phyloP scores from a whole-genome alignment of 2,113 vertebrate species.

The Vulpes lagopus region DNA sequence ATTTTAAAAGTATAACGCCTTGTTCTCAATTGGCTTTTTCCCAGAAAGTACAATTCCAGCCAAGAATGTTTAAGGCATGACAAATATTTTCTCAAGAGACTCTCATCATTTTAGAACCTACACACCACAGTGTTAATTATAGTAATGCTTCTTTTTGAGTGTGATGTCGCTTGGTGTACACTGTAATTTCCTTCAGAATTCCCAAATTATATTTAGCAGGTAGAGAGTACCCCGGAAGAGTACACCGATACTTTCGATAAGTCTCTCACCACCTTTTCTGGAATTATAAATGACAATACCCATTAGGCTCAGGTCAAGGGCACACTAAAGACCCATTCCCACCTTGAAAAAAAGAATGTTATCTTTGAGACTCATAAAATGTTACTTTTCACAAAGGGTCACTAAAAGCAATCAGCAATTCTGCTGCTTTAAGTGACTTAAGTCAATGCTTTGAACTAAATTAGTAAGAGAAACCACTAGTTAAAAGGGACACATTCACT shows the following conservation, averaged over 20 bases:
- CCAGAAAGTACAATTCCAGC: background rate
- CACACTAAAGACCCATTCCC: background rate
- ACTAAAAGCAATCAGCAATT: constrained; percentile 49
- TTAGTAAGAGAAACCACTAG: background rate
- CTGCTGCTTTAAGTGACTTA: constrained; percentile 23
- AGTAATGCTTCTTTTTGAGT: background rate
- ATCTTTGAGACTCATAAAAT: constrained; percentile 13
- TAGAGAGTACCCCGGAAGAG: background rate
- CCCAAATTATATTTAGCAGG: background rate
- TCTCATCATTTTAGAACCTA: background rate
- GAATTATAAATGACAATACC: background rate
- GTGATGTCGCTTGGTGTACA: background rate
- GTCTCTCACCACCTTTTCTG: background rate
- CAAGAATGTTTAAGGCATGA: background rate
- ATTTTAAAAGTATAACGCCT: constrained; percentile 14
- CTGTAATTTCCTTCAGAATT: background rate
- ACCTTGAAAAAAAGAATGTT: constrained; percentile 30
- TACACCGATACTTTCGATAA: background rate
- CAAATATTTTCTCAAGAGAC: background rate
- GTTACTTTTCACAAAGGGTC: constrained; percentile 46
- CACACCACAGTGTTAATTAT: background rate
- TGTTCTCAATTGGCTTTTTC: background rate
- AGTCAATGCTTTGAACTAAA: constrained; percentile 36
- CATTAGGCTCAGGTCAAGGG: background rate
- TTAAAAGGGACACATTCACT: constrained; percentile 75